These are phyloP conservation scores for Pogonus chalceus DNA, from an alignment of 1,140 invertebrate genomes.

Conservation along the genomic window DNA sequence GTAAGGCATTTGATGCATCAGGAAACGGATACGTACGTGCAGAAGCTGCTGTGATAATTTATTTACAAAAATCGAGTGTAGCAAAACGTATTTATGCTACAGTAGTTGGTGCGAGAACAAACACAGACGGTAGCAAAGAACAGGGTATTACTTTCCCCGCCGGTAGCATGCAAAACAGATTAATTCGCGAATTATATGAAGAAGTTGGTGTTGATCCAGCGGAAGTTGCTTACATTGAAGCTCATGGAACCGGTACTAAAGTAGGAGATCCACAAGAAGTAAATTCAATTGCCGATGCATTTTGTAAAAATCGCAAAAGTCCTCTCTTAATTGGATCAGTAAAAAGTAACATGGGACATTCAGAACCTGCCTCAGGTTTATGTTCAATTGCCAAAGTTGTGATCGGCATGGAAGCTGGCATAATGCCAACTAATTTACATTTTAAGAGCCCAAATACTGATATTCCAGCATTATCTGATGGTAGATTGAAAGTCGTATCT, in stretches of 20 bases:
- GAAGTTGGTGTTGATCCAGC: slow-evolving; percentile 72
- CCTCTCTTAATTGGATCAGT: slow-evolving; percentile 89
- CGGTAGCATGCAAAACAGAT: slow-evolving; percentile 71
- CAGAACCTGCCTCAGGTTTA: slow-evolving; percentile 86
- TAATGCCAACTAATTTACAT: slow-evolving; percentile 86
- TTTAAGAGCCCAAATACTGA: slow-evolving; percentile 77
- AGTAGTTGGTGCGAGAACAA: slow-evolving; percentile 74
- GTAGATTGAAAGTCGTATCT: slow-evolving; percentile 77
- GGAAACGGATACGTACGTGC: slow-evolving; percentile 89
- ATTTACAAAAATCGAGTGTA: slow-evolving; percentile 63
- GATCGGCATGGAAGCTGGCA: slow-evolving; percentile 77
- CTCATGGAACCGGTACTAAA: slow-evolving; percentile 93
- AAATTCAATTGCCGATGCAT: slow-evolving; percentile 84
- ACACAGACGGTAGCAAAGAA: slow-evolving; percentile 83
- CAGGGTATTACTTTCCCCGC: slow-evolving; percentile 87
- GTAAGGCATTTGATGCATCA: slow-evolving; percentile 85
- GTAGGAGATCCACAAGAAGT: slow-evolving; percentile 92
- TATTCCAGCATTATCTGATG: slow-evolving; percentile 78
- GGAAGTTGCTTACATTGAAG: slow-evolving; percentile 82
- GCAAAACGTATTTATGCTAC: slow-evolving; percentile 79
- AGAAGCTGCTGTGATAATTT: slow-evolving; percentile 74
- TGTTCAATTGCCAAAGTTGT: slow-evolving; percentile 85
- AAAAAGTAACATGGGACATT: slow-evolving; percentile 97
- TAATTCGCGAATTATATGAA: slow-evolving; percentile 77
- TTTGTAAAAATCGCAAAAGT: slow-evolving; percentile 70